Evolutionary conservation across 2,888 invertebrate species (phyloP), one percentile per base, ranked within the genome.

Genomic region (Arge pagana): DNA sequence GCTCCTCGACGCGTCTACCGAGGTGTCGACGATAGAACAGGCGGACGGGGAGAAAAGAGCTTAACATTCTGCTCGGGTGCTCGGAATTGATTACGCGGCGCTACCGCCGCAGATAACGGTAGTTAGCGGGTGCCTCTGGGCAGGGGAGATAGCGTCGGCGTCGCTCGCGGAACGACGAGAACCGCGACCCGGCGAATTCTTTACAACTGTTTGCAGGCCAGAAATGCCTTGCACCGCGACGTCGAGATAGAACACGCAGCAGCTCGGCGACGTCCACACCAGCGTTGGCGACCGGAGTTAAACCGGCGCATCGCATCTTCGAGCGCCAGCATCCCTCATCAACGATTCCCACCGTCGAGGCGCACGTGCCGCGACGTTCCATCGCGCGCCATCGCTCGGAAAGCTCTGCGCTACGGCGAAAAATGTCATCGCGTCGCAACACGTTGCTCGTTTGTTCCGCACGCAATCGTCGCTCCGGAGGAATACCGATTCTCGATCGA

Each of bases 91-190:
- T 45, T 45, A 45, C 33, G 31, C 33, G 30, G 33, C 33, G 45
- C 18, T 42, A 3, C 13, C 4, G 15, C 16, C 7, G 56, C 62
- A 60, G 69, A 72, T 70, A 67, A 65, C 62, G 63, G 65, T 66
- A 65, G 68, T 69, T 68, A 68, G 65, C 57, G 55, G 52, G 55
- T n/a, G 55, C 39, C 56, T 58, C 67, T 65, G 68, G 56, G 60
- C 60, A 48, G 57, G 61, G 62, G 60, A 72, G 72, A 72, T 72
- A 72, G 65, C 66, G 64, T 50, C 50, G 30, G 31, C 30, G 42
- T 19, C 42, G 30, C n/a, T 23, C 6, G 26, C 15, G 42, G 30
- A 42, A 30, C 30, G 42, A n/a, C 19, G 28, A 42, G 43, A 21
- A 45, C 45, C 45, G 30, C 42, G 30, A 8, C 19, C 15, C 11